Conservation (phyloP, 2,888 invertebrate genomes). For the Tetrapedia diversipes region DNA sequence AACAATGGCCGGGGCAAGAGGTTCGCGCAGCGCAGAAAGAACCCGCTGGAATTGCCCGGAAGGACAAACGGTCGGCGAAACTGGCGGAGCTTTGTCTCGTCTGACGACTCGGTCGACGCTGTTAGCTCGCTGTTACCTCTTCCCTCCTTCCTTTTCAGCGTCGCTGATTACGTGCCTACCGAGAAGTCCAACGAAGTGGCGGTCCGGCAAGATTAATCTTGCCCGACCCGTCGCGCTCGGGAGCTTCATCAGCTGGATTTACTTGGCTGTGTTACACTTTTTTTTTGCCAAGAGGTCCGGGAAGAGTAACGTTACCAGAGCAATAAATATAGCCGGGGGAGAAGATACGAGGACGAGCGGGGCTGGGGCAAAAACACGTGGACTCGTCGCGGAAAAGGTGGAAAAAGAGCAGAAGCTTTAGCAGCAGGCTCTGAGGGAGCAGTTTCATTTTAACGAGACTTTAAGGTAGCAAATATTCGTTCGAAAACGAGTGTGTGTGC, state of each 20-base stretch:
- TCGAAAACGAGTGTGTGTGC: too few species aligned
- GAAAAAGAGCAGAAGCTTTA: slow-evolving; percentile 15
- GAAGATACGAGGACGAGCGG: not conserved
- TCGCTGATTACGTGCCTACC: slow-evolving; percentile 54
- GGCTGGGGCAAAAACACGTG: not conserved
- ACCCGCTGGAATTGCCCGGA: slow-evolving; percentile 39
- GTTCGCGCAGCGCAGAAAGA: slow-evolving; percentile 43
- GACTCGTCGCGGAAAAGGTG: not conserved
- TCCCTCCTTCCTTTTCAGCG: slow-evolving; percentile 39
- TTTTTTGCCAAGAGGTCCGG: slow-evolving; percentile 19
- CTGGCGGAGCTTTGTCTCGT: slow-evolving; percentile 36
- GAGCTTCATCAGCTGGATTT: slow-evolving; percentile 61
- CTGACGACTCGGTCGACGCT: slow-evolving; percentile 11
- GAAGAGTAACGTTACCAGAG: not conserved
- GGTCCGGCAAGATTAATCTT: slow-evolving; percentile 62
- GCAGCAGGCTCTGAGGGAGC: not conserved
- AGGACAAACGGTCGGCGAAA: slow-evolving; percentile 48
- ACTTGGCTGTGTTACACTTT: slow-evolving; percentile 37
- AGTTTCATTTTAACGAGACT: slow-evolving; percentile 35
- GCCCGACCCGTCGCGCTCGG: slow-evolving; percentile 46
- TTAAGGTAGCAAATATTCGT: slow-evolving; percentile 50
- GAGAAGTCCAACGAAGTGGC: slow-evolving; percentile 40
- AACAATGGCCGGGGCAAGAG: slow-evolving; percentile 28
- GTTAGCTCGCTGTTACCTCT: slow-evolving; percentile 25
- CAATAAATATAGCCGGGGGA: not conserved